phyloP scores from a whole-genome alignment of 2,797 vertebrate species.

The Toxotes lorentzi region DNA sequence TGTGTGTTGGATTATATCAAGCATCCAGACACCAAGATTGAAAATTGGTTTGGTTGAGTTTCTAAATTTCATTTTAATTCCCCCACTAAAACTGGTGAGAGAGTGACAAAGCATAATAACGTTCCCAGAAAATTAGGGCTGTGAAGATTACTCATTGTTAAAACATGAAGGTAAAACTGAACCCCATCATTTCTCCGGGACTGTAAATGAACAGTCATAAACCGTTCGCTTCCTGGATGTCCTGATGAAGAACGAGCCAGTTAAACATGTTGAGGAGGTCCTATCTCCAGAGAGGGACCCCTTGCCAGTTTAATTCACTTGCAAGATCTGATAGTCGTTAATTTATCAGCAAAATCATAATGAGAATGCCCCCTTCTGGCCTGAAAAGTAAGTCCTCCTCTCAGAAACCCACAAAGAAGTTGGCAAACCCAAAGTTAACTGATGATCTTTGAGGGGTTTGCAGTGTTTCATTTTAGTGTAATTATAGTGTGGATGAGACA shows the following conservation, averaged over 20 bases:
- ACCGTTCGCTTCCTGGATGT: neutral
- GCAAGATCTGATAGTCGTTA: constrained; percentile 10
- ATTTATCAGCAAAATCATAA: constrained; percentile 39
- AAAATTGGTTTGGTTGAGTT: constrained; percentile 19
- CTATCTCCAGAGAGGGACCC: neutral
- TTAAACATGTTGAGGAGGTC: neutral
- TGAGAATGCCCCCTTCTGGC: constrained; percentile 43
- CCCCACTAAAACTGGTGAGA: neutral
- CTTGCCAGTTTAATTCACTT: constrained; percentile 10
- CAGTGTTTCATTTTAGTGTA: constrained; percentile 75
- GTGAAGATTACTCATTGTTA: constrained; percentile 28
- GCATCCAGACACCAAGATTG: constrained; percentile 17
- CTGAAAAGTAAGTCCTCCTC: constrained; percentile 26
- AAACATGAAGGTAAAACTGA: constrained; percentile 38
- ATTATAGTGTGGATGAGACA: constrained; percentile 80
- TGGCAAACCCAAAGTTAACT: constrained; percentile 68
- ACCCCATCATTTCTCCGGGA: constrained; percentile 4
- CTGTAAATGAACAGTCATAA: constrained; percentile 2
- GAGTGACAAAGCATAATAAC: constrained; percentile 33
- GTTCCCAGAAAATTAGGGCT: constrained; percentile 15
- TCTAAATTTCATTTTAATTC: constrained; percentile 3
- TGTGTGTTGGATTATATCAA: constrained; percentile 21
- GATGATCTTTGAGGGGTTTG: constrained; percentile 66
- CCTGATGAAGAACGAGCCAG: constrained; percentile 2
- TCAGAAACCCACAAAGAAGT: constrained; percentile 42